phyloP scores from a whole-genome alignment of 2,888 invertebrate genomes.

The Rapana venosa region DNA sequence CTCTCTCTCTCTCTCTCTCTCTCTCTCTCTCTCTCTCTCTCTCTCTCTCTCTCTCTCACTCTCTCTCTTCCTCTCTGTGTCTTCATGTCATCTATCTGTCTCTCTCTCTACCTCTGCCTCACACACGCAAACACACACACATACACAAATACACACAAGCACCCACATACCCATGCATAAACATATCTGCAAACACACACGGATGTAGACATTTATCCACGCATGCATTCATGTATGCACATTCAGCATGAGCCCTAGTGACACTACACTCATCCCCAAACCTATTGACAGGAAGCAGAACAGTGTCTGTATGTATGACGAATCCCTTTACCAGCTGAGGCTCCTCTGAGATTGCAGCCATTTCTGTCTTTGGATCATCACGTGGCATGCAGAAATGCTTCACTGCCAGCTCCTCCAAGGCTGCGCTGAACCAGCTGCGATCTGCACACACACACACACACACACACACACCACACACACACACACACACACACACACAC shows the following conservation, averaged over 20 bases:
- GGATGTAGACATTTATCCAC: no score
- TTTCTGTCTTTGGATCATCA: conserved; percentile 63
- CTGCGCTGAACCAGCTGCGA: conserved; percentile 66
- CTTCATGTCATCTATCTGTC: no score
- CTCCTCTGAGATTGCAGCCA: conserved; percentile 68
- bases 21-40: conserved; percentile 9
- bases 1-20: not conserved
- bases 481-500: not conserved
- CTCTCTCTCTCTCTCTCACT: not conserved
- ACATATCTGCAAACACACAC: no score
- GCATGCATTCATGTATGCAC: no score
- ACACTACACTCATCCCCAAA: no score
- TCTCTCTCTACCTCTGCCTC: no score
- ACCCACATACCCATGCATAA: no score
- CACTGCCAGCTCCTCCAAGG: conserved; percentile 67
- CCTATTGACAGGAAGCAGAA: not conserved
- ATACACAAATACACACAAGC: no score
- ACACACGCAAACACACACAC: no score
- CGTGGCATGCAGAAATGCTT: conserved; percentile 73
- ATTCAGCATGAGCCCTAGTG: no score
- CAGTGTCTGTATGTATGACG: not conserved
- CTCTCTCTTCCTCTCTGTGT: no score
- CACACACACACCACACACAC: not conserved
- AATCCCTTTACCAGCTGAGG: conserved; percentile 39
- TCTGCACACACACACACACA: conserved; percentile 56